Evolutionary conservation across 2,113 vertebrate genomes (phyloP).

Genomic region (Halichoeres trimaculatus): DNA sequence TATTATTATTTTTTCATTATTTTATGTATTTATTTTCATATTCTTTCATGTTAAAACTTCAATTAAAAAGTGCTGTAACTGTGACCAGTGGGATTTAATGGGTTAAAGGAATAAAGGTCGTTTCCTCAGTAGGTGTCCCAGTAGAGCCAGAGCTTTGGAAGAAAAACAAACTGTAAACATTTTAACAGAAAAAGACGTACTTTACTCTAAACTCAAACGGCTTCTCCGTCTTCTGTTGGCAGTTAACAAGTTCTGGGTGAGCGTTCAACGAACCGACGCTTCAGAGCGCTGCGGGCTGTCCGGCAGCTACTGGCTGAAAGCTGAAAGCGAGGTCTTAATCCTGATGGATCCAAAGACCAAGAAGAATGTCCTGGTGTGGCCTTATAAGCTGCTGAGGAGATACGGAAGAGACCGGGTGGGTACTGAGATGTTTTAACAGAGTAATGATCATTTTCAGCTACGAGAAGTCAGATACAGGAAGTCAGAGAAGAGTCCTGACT

Average conservation of each 20-base stretch:
- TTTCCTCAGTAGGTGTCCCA: too few relatives aligned
- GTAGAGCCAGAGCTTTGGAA: too few relatives aligned
- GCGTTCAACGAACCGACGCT: constrained; percentile 90
- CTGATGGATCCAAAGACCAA: constrained; percentile 87
- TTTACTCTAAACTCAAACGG: background rate
- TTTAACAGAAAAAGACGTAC: too few relatives aligned
- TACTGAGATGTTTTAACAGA: too few relatives aligned
- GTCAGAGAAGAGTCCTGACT: too few relatives aligned
- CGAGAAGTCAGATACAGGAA: background rate
- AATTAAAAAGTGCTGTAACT: too few relatives aligned
- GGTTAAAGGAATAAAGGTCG: too few relatives aligned
- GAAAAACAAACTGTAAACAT: too few relatives aligned
- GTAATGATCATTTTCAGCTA: background rate
- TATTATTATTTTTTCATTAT: too few relatives aligned
- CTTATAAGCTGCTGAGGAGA: constrained; percentile 94
- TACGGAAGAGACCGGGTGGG: constrained; percentile 95
- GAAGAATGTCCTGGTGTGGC: constrained; percentile 87
- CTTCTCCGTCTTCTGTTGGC: background rate
- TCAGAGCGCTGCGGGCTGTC: constrained; percentile 90
- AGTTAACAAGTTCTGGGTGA: constrained; percentile 94
- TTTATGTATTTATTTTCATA: too few relatives aligned
- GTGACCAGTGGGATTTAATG: too few relatives aligned
- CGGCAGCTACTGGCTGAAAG: constrained; percentile 89
- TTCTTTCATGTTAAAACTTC: too few relatives aligned
- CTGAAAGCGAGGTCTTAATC: constrained; percentile 84